Percentiles rank a stretch among this genome's conserved stretches.
Evolutionary conservation across 2,113 vertebrate genomes (phyloP).

Genomic region (Edolisoma coerulescens): DNA sequence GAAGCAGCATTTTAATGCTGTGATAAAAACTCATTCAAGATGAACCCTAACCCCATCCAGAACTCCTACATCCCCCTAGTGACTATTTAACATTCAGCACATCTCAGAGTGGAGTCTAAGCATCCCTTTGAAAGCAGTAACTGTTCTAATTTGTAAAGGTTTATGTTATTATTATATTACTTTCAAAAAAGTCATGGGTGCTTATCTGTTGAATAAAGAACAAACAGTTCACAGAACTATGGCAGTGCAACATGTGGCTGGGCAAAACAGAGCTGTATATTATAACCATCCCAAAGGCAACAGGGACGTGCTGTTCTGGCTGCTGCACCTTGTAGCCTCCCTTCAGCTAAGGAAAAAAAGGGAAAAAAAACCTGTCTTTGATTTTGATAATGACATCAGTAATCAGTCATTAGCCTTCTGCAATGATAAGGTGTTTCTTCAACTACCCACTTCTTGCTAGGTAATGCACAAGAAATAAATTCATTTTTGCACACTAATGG

Average conservation of each 20-base stretch:
- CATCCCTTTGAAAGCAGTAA: neutral
- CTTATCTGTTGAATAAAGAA: neutral
- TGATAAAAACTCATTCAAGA: neutral
- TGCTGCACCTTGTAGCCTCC: neutral
- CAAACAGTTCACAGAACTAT: neutral
- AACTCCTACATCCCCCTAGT: neutral
- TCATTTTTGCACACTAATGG: neutral
- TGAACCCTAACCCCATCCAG: neutral
- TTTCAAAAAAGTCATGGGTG: neutral
- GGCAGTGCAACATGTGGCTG: neutral
- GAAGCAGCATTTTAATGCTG: neutral
- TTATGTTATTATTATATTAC: neutral
- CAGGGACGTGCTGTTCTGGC: neutral
- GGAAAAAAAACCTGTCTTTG: neutral
- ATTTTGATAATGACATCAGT: neutral
- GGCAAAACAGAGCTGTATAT: neutral
- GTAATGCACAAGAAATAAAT: neutral
- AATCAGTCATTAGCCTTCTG: neutral
- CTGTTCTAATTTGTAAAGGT: neutral
- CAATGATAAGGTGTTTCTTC: neutral
- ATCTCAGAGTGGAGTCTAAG: neutral
- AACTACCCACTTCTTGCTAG: neutral
- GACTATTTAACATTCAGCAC: slow-evolving; percentile 14
- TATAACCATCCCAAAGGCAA: neutral
- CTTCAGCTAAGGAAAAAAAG: neutral